Evolutionary conservation across 2,888 invertebrate species (phyloP), one percentile per base, ranked within the genome.

Genomic region (Lithophane leautieri): DNA sequence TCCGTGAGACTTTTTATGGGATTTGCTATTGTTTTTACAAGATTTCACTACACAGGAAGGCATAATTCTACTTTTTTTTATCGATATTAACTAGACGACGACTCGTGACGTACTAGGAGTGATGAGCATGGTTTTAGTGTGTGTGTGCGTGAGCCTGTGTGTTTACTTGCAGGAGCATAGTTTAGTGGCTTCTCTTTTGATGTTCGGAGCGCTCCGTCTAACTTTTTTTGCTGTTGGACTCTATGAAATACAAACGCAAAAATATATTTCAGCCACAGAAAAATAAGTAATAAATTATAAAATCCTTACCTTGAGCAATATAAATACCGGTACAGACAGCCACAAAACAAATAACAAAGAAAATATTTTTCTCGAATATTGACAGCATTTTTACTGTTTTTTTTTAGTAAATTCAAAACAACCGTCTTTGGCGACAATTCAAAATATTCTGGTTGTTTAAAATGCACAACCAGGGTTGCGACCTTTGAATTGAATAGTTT

Each of bases 301-400:
- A 42, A 62, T 28, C 16, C 93, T 88, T 88, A 96, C 96, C 95
- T 89, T 94, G 93, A 0, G 91, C 93, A 52, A 94, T 84, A 82
- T 90, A 95, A 75, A 95, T 88, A 28, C 89, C 91, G 19, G 88
- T 85, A 28, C 86, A 79, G 16, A 94, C 73, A 71, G 92, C 88
- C 70, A 90, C 84, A 60, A 89, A 87, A 72, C 88, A 85, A 68
- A 92, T 71, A 73, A 92, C 71, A 50, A 92, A 72, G 47, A 91
- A 81, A 67, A 90, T 78, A 81, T 89, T 84, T 58, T 79, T 80
- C 47, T 73, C 87, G 65, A 81, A 68, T 61, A 83, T 71, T 56
- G 76, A 82, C 47, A 83, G 79, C 90, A 89, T 90, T 81, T 73
- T 70, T 19, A 47, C 12, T 1, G 63, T 63, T 52, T 65, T 68